Base-by-base conservation (phyloP, 1,140 invertebrate species). In the Megalopta genalis region DNA sequence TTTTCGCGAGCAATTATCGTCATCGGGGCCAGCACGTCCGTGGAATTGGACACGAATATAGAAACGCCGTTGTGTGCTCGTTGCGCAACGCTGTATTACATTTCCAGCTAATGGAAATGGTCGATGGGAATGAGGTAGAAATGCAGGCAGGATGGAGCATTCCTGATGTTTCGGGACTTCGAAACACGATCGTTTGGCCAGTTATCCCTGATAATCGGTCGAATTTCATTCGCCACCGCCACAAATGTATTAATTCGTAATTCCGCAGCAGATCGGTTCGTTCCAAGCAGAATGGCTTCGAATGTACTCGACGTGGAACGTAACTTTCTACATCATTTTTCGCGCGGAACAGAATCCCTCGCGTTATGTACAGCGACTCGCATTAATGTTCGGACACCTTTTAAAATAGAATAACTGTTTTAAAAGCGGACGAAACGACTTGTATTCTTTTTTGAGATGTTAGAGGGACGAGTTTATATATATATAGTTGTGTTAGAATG, bases 161-260 rank as follows among this genome's bases (percentile, higher is more conserved):
- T 87, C 76, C 76, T 86, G 82, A 86, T 87, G 85, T 86, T 86
- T 87, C 86, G 86, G 85, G 82, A 87, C 78, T 82, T 84, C 84
- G 82, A 87, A 87, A 84, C 78, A 77, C 80, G 83, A 84, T 82
- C 74, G 82, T 77, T 79, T 75, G 72, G 76, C 75, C 79, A 76
- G 82, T 86, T 84, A 87, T 86, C 80, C 74, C 78, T 81, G 85
- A 86, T 87, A 87, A 86, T 86, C 84, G 85, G 70, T 68, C 80
- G 71, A 86, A 86, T 86, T 86, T 86, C 81, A 84, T 80, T 78
- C 71, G 72, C 84, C 64, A 70, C 80, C 84, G 70, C 70, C 60
- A 70, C 81, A 78, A 87, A 82, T 84, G 86, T 83, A 83, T 86
- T 86, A 87, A 87, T 87, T 77, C 69, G 83, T 81, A 80, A 86